phyloP scores from a whole-genome alignment of 2,888 invertebrate species.

The Ethmia dodecea region DNA sequence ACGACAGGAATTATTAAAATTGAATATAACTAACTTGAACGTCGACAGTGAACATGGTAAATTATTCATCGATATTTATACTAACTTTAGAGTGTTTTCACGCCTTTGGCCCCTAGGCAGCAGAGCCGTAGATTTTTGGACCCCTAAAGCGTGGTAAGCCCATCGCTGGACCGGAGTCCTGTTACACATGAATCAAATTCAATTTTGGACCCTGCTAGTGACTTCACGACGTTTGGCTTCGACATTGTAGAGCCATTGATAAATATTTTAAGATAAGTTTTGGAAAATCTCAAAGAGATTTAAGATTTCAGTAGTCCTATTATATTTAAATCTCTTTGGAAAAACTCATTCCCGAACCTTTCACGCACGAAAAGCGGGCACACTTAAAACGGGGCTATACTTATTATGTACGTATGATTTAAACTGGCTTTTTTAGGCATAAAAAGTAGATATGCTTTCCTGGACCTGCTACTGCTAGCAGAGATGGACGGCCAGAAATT shows the following conservation, averaged over 20 bases:
- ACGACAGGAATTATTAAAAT: background rate
- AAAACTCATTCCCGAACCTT: too few species aligned
- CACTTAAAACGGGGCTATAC: background rate
- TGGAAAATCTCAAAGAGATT: too few species aligned
- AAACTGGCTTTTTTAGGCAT: slow-evolving; percentile 2
- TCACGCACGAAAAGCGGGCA: background rate
- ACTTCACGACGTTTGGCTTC: background rate
- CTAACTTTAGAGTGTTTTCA: background rate
- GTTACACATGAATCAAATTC: background rate
- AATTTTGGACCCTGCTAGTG: background rate
- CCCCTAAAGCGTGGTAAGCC: too few species aligned
- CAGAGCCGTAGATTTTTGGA: too few species aligned
- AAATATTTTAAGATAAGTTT: too few species aligned
- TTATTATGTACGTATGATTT: background rate
- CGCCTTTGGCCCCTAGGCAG: too few species aligned
- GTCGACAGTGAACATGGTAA: background rate
- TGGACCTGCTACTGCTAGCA: slow-evolving; percentile 65
- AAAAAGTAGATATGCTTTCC: background rate
- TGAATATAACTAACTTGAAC: background rate
- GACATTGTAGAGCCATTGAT: too few species aligned
- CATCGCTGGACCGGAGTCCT: background rate
- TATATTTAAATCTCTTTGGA: too few species aligned
- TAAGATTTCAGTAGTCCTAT: too few species aligned
- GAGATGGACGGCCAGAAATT: slow-evolving; percentile 63
- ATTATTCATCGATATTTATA: background rate